Base-by-base conservation (phyloP, 2,797 vertebrate genomes). In the Notolepis coatsorum region DNA sequence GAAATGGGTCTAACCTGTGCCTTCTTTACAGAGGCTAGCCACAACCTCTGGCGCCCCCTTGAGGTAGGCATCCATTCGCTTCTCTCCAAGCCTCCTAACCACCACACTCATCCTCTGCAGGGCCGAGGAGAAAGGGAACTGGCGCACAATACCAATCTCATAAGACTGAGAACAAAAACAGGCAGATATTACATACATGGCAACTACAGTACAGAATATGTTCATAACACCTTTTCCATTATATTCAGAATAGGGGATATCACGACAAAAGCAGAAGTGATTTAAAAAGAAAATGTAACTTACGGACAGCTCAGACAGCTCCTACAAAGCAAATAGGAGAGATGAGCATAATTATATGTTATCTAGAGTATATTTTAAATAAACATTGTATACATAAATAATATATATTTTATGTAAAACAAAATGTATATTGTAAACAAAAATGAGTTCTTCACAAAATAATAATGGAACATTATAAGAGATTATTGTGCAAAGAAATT, bases 21-120 rank as follows among this genome's bases (percentile, higher is more conserved):
- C 93, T 33, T 84, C 90, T 73, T 92, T 96, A 87, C 98, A 99
- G 59, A 99, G 94, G 67, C 88, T 84, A 28, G 94, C 95, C 66
- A 99, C 89, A 24, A 96, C 91, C 88, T 99, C 98, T 0, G 98
- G 98, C 0, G 97, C 97, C 75, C 98, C 98, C 64, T 99, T 99
- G 84, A 97, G 84, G 75, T 95, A 98, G 28, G 94, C 93, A 1
- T 97, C 94, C 97, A 99, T 99, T 57, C 93, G 94, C 75, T 95
- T 97, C 49, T 95, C 93, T 7, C 97, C 96, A 0, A 99, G 88
- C 71, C 89, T 90, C 68, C 95, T 89, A 0, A 94, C 93, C 72
- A 99, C 94, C 17, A 99, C 97, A 15, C 94, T 95, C 97, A 98
- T 99, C 53, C 97, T 94, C 87, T 99, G 98, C 73, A 97, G 62